Conservation (phyloP, 1,140 invertebrate species). For the Drosophila sturtevanti region DNA sequence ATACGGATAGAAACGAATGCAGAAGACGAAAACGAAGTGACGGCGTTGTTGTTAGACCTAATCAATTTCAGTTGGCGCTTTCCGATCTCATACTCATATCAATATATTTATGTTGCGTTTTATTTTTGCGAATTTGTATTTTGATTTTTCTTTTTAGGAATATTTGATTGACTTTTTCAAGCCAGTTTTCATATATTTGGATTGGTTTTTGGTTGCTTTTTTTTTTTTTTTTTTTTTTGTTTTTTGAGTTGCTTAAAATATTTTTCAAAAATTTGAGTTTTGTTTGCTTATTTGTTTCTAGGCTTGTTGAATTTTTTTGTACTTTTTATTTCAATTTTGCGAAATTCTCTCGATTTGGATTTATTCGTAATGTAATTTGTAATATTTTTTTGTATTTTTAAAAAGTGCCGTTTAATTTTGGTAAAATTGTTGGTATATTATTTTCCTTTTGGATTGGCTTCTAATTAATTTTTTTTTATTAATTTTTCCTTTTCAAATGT, state of each 20-base stretch:
- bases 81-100: constrained; percentile 1
- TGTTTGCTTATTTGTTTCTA: constrained; percentile 29
- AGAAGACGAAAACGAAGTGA: not conserved
- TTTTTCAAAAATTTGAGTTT: constrained; percentile 28
- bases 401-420: constrained; percentile 16
- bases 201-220: constrained; percentile 1
- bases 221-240: constrained; percentile 10
- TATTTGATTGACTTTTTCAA: constrained; percentile 35
- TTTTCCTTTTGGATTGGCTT: too few relatives aligned
- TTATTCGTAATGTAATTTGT: not conserved
- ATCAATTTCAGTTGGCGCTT: not conserved
- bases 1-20: constrained; percentile 5
- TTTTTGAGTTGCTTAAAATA: constrained; percentile 12
- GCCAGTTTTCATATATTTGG: constrained; percentile 21
- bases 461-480: constrained; percentile 35
- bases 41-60: not conserved
- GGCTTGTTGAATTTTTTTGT: constrained; percentile 63
- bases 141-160: not conserved
- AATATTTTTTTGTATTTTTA: not conserved
- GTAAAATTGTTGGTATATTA: not conserved
- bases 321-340: constrained; percentile 77
- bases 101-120: not conserved
- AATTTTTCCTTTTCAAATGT: constrained; percentile 2
- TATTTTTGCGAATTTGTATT: not conserved
- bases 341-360: constrained; percentile 20